These are phyloP conservation scores for Eumeta japonica DNA, from an alignment of 1,140 invertebrate species.

Conservation along the genomic window DNA sequence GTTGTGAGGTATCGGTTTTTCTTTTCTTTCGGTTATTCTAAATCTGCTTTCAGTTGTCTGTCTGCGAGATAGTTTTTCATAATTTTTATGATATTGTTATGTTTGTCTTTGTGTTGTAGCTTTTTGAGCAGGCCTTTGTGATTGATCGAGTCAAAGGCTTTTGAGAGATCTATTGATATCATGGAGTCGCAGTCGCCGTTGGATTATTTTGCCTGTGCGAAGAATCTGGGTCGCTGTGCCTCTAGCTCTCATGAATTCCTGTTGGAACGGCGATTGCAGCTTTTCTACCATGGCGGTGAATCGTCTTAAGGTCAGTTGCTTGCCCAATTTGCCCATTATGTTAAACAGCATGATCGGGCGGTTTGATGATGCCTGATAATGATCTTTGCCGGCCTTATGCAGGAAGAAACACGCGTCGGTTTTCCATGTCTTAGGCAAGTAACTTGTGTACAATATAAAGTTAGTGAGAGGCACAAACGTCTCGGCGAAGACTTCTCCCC, in stretches of 20 bases:
- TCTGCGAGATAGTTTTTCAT: conserved; percentile 8
- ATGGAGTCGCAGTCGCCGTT: conserved; percentile 2
- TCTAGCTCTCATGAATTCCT: conserved; percentile 4
- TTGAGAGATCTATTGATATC: conserved; percentile 6
- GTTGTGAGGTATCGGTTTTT: conserved; percentile 3
- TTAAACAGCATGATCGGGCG: conserved; percentile 7
- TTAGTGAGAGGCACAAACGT: not conserved
- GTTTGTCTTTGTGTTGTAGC: conserved; percentile 3
- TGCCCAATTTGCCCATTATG: conserved; percentile 5
- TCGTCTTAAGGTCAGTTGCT: conserved; percentile 1
- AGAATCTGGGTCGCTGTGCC: conserved; percentile 6
- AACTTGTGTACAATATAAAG: conserved; percentile 4
- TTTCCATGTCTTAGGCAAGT: conserved; percentile 7
- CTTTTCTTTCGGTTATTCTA: conserved; percentile 1
- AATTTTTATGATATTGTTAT: conserved; percentile 8
- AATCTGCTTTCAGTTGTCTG: conserved; percentile 4
- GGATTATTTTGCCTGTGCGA: conserved; percentile 3
- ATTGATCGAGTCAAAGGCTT: conserved; percentile 8
- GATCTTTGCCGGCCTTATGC: conserved; percentile 5
- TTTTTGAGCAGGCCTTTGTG: conserved; percentile 7
- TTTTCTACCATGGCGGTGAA: too few species aligned
- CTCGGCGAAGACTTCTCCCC: conserved; percentile 2
- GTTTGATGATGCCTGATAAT: not conserved
- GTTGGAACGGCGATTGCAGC: conserved; percentile 3
- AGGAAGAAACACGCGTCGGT: conserved; percentile 4